Evolutionary conservation across 2,797 vertebrate genomes (phyloP).

Genomic region (Stomatorhinus walkeri): DNA sequence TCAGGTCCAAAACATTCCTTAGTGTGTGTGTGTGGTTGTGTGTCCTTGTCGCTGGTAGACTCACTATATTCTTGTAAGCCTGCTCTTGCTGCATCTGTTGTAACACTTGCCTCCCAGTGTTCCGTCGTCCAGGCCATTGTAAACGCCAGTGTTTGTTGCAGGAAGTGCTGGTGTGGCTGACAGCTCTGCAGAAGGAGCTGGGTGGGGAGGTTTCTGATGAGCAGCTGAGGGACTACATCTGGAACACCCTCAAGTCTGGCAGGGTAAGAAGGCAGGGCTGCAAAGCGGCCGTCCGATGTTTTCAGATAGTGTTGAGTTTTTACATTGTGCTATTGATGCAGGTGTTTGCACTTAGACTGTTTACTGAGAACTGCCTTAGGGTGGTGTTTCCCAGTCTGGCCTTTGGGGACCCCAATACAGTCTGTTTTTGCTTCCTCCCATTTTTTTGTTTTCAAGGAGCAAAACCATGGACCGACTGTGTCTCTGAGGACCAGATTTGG

Average conservation of each 20-base stretch:
- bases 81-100: not conserved
- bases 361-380: not conserved
- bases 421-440: not conserved
- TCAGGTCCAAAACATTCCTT: constrained; percentile 64
- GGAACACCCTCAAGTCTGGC: constrained; percentile 96
- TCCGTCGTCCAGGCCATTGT: not conserved
- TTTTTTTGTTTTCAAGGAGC: not conserved
- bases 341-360: not conserved
- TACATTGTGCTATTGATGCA: not conserved
- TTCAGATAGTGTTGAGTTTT: not conserved
- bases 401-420: not conserved
- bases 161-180: constrained; percentile 97
- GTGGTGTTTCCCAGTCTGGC: not conserved
- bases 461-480: not conserved
- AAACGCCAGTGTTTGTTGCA: constrained; percentile 34
- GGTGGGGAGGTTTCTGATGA: constrained; percentile 90
- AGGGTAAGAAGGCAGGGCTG: constrained; percentile 61
- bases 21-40: not conserved
- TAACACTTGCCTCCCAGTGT: not conserved
- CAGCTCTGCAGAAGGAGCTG: constrained; percentile 87
- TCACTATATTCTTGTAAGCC: not conserved
- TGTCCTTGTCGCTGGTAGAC: not conserved
- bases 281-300: not conserved
- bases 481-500: not conserved
- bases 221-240: constrained; percentile 89